A percentile compares a stretch with the other conserved stretches of the same genome.
Conservation (phyloP, 2,797 vertebrate genomes). For the Coregonus suidteri region DNA sequence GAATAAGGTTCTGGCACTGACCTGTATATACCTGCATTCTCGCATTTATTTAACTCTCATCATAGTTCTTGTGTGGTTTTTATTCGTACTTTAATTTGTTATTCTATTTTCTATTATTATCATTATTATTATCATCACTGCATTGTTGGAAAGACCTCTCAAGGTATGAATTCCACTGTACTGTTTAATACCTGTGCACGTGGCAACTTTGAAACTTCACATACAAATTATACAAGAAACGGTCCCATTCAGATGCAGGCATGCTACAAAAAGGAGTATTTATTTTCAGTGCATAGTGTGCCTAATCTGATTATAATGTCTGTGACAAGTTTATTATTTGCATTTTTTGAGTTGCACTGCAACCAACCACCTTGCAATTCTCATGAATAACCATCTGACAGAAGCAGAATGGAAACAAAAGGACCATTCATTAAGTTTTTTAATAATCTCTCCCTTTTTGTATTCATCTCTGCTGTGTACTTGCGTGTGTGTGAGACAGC, state of each 20-base stretch:
- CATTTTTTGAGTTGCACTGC: background rate
- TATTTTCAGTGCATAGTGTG: background rate
- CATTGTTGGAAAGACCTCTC: too few species aligned
- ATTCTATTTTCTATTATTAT: background rate
- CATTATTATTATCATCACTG: background rate
- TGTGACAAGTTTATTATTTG: background rate
- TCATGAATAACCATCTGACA: conserved; percentile 1
- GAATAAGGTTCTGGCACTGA: too few species aligned
- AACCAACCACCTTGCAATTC: background rate
- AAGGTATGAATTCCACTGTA: too few species aligned
- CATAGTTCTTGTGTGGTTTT: too few species aligned
- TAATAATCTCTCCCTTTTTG: background rate
- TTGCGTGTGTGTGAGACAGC: background rate
- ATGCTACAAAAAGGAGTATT: background rate
- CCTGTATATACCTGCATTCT: too few species aligned
- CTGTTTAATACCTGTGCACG: too few species aligned
- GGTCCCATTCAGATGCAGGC: background rate
- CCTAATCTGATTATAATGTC: background rate
- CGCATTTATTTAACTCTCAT: too few species aligned
- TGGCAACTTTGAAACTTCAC: too few species aligned
- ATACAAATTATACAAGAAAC: background rate
- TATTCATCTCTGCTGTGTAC: background rate
- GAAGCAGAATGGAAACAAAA: background rate
- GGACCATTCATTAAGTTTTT: background rate
- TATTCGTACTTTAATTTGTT: too few species aligned